Evolutionary conservation across 2,113 vertebrate genomes (phyloP).

Genomic region (Speoplatyrhinus poulsoni): DNA sequence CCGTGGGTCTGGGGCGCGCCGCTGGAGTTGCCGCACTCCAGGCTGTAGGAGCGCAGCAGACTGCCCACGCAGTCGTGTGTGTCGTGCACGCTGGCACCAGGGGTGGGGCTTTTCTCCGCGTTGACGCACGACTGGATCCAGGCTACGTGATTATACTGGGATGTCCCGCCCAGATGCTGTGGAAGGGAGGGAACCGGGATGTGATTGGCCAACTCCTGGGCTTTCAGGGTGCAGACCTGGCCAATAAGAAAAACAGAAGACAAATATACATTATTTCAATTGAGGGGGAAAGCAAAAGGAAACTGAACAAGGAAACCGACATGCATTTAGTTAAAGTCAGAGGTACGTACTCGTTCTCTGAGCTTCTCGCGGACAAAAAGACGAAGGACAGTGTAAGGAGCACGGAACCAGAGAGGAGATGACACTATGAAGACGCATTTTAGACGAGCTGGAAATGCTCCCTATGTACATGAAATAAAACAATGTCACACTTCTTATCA

Average conservation of each 20-base stretch:
- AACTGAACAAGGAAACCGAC: too few species aligned
- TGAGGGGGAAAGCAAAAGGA: too few species aligned
- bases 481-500: neutral
- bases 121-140: constrained; percentile 85
- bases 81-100: constrained; percentile 60
- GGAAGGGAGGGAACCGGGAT: constrained; percentile 81
- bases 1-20: constrained; percentile 41
- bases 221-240: constrained; percentile 82
- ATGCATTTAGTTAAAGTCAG: neutral
- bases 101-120: constrained; percentile 59
- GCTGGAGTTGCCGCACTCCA: constrained; percentile 67
- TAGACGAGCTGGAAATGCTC: constrained; percentile 80
- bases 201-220: constrained; percentile 77
- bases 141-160: constrained; percentile 79
- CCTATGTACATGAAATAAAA: constrained; percentile 51
- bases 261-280: neutral
- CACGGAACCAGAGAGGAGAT: constrained; percentile 81
- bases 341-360: constrained; percentile 73
- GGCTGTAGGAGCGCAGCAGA: constrained; percentile 77
- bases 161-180: constrained; percentile 80
- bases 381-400: constrained; percentile 78
- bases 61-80: constrained; percentile 78
- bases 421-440: constrained; percentile 83
- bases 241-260: neutral
- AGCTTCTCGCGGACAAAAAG: constrained; percentile 82